Evolutionary conservation across 2,797 vertebrate genomes (phyloP).

Genomic region (Ptychadena robeensis): DNA sequence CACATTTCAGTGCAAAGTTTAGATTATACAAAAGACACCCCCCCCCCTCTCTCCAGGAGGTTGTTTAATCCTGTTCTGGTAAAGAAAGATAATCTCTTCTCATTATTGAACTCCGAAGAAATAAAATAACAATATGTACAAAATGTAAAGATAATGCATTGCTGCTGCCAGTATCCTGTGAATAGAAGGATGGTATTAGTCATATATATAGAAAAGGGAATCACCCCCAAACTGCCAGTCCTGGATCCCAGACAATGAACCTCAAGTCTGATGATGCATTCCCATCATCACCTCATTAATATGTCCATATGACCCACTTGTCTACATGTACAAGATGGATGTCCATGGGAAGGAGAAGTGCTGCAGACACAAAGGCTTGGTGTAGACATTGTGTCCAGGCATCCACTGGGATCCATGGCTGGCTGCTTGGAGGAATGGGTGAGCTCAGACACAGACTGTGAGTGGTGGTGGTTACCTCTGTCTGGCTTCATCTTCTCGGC

Average conservation of each 20-base stretch:
- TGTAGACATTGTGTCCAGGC: too few relatives aligned
- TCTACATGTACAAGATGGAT: not conserved
- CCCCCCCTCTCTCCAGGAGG: not conserved
- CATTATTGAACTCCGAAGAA: not conserved
- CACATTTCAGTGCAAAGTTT: not conserved
- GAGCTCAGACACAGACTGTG: not conserved
- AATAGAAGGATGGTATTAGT: not conserved
- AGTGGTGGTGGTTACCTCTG: conserved; percentile 83
- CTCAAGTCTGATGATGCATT: not conserved
- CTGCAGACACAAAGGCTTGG: too few relatives aligned
- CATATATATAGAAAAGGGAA: not conserved
- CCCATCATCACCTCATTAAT: not conserved
- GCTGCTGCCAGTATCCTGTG: not conserved
- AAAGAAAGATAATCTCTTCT: conserved; percentile 5
- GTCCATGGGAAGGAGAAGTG: not conserved
- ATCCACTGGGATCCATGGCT: too few relatives aligned
- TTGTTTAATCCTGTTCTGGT: not conserved
- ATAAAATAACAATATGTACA: not conserved
- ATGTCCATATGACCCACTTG: not conserved
- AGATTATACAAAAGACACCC: conserved; percentile 3
- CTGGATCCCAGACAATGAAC: not conserved
- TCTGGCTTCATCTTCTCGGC: conserved; percentile 89
- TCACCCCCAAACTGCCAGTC: not conserved
- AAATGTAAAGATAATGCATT: not conserved
- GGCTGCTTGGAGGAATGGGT: not conserved